A percentile compares a stretch with the other conserved stretches of the same genome.
These are phyloP conservation scores for Diorhabda carinulata DNA, from an alignment of 1,140 invertebrate species.

Conservation along the genomic window DNA sequence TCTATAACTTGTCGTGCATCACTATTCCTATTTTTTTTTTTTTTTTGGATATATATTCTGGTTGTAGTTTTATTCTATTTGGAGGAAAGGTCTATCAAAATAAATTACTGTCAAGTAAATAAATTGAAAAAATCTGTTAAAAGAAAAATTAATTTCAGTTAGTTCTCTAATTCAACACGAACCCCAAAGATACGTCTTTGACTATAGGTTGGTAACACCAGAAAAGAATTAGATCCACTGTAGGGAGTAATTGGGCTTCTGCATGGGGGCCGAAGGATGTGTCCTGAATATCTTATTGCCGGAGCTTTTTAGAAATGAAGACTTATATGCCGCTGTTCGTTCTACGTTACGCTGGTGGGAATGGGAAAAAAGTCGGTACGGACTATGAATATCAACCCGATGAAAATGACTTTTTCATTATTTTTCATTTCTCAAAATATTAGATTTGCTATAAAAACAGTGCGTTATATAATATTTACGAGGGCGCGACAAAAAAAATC, in stretches of 20 bases:
- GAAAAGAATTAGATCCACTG: slow-evolving; percentile 20
- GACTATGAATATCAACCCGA: background rate
- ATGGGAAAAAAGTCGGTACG: background rate
- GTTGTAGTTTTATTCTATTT: no score
- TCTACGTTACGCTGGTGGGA: background rate
- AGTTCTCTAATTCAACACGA: background rate
- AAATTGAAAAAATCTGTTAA: no score
- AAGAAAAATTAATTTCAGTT: background rate
- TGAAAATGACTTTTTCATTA: background rate
- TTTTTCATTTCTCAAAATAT: background rate
- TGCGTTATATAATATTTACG: no score
- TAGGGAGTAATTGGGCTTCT: slow-evolving; percentile 22
- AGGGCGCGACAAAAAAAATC: no score
- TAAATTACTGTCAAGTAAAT: no score
- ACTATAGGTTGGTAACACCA: slow-evolving; percentile 7
- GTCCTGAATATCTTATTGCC: slow-evolving; percentile 21
- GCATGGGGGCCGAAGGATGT: slow-evolving; percentile 10
- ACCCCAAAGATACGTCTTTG: background rate
- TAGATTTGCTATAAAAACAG: no score
- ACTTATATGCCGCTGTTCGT: slow-evolving; percentile 20
- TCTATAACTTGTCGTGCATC: no score
- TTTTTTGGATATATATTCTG: no score
- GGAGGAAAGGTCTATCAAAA: no score
- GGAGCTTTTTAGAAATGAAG: slow-evolving; percentile 19
- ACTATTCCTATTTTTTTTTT: no score